Evolutionary conservation across 2,888 invertebrate species (phyloP).

Genomic region (Epinotia brunnichana): DNA sequence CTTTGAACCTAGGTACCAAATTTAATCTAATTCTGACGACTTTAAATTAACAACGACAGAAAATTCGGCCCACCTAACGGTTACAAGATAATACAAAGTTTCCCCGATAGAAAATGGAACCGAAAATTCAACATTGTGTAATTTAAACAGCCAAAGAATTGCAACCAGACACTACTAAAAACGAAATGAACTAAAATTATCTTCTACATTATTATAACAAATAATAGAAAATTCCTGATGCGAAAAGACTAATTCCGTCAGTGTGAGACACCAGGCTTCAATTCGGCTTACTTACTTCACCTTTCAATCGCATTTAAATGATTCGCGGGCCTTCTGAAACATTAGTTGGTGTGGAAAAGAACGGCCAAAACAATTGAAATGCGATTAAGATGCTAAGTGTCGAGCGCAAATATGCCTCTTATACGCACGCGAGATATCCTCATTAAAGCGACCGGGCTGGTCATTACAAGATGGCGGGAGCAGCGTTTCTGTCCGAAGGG

Average conservation of each 20-base stretch:
- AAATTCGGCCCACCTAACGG: too few relatives aligned
- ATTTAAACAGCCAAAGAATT: too few relatives aligned
- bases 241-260: not conserved
- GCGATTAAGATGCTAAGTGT: not conserved
- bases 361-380: not conserved
- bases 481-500: not conserved
- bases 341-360: not conserved
- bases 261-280: not conserved
- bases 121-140: too few relatives aligned
- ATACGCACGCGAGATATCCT: constrained; percentile 19
- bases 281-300: not conserved
- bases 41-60: too few relatives aligned
- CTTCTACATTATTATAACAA: not conserved
- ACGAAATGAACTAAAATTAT: too few relatives aligned
- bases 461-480: constrained; percentile 18
- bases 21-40: too few relatives aligned
- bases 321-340: not conserved
- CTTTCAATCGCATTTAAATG: not conserved
- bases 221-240: not conserved
- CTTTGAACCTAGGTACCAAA: too few relatives aligned
- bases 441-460: constrained; percentile 15
- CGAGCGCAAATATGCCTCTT: constrained; percentile 10
- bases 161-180: too few relatives aligned
- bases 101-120: too few relatives aligned
- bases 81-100: too few relatives aligned